Percentiles rank a stretch among this genome's conserved stretches.
These are phyloP conservation scores for Tetramorium bicarinatum DNA, from an alignment of 2,888 invertebrate genomes.

Conservation along the genomic window DNA sequence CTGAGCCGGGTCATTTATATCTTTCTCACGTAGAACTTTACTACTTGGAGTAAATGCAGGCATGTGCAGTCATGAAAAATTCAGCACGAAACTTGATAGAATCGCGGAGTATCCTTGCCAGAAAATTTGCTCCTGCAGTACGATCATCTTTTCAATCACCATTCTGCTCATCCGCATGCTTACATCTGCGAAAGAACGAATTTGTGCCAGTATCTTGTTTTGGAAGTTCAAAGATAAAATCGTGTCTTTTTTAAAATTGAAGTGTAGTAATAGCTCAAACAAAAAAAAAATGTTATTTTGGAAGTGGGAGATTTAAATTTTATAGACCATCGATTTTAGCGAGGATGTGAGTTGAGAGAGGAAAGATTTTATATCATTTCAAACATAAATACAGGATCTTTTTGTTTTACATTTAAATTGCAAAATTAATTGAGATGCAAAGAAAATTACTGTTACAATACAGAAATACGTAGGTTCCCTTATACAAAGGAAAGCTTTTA, in stretches of 20 bases:
- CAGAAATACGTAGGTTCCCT: background rate
- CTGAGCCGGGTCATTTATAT: conserved; percentile 53
- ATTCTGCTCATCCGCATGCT: conserved; percentile 30
- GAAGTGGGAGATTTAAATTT: background rate
- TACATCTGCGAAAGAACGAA: conserved; percentile 25
- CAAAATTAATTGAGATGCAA: background rate
- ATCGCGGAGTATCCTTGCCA: conserved; percentile 39
- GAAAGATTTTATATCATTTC: background rate
- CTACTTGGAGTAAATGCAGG: conserved; percentile 47
- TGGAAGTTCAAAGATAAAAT: conserved; percentile 17
- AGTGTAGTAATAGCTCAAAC: conserved; percentile 18
- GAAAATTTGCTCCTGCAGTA: conserved; percentile 53
- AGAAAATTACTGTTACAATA: background rate
- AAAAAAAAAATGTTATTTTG: conserved; percentile 14
- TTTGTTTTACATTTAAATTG: background rate
- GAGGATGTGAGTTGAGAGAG: background rate
- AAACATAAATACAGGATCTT: background rate
- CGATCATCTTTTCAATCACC: conserved; percentile 66
- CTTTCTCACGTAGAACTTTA: conserved; percentile 65
- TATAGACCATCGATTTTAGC: background rate
- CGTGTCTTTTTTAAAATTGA: conserved; percentile 5
- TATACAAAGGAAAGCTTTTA: background rate
- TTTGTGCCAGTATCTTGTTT: conserved; percentile 18
- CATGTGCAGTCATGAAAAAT: conserved; percentile 74
- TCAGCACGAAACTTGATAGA: conserved; percentile 60